Evolutionary conservation across 2,113 vertebrate species (phyloP).

Genomic region (Oreochromis spilurus): DNA sequence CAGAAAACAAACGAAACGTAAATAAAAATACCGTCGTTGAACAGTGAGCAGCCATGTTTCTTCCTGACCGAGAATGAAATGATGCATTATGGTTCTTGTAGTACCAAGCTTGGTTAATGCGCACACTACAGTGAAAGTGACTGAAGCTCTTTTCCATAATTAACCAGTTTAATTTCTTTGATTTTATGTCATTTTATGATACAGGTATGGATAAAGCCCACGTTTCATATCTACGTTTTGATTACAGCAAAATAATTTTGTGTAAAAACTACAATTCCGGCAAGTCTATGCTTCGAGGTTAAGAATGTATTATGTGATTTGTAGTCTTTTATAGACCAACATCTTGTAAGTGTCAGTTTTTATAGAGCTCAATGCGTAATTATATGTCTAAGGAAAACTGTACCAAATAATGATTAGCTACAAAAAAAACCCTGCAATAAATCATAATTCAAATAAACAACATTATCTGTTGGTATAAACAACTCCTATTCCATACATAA

Average conservation of each 20-base stretch:
- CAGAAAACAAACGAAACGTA: slow-evolving; percentile 44
- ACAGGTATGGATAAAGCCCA: not conserved
- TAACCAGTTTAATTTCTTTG: not conserved
- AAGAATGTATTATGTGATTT: not conserved
- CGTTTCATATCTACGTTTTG: not conserved
- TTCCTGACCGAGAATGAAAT: not conserved
- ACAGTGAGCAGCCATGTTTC: slow-evolving; percentile 75
- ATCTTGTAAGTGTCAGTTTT: not conserved
- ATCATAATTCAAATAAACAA: not conserved
- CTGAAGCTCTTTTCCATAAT: not conserved
- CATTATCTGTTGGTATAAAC: not conserved
- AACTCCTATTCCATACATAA: not conserved
- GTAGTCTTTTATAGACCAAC: not conserved
- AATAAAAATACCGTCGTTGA: slow-evolving; percentile 56
- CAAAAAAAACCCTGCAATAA: not conserved
- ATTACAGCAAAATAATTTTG: too few species aligned
- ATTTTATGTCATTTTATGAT: not conserved
- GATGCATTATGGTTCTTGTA: slow-evolving; percentile 70
- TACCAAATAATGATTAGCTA: not conserved
- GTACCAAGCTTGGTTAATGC: not conserved
- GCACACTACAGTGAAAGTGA: not conserved
- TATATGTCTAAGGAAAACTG: not conserved
- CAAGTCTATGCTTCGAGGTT: not conserved
- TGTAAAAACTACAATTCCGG: slow-evolving; percentile 17
- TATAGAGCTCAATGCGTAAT: not conserved